These are phyloP conservation scores for Myzus persicae DNA, from an alignment of 1,140 invertebrate species.

Conservation along the genomic window DNA sequence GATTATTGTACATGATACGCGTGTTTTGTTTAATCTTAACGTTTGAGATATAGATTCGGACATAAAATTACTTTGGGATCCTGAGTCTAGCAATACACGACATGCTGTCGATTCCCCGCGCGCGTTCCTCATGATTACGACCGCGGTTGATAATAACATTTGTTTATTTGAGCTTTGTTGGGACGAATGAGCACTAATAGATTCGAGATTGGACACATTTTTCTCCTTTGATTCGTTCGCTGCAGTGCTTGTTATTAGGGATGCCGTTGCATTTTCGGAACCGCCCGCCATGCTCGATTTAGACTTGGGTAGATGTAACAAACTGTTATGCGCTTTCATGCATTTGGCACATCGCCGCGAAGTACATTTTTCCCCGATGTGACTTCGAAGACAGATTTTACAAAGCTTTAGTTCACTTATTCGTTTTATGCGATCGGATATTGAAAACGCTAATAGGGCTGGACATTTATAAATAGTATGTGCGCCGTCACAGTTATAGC, in stretches of 20 bases:
- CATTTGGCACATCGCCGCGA: not conserved
- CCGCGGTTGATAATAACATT: not conserved
- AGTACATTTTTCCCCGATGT: not conserved
- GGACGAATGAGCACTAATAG: not conserved
- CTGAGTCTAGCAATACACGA: too few relatives aligned
- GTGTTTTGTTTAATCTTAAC: too few relatives aligned
- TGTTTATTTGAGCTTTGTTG: not conserved
- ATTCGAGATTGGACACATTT: not conserved
- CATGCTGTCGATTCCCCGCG: too few relatives aligned
- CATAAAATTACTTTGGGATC: too few relatives aligned
- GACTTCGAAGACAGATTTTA: slow-evolving; percentile 1
- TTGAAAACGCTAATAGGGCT: not conserved
- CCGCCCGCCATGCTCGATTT: not conserved
- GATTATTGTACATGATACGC: too few relatives aligned
- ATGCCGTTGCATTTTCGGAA: not conserved
- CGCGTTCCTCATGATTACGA: too few relatives aligned
- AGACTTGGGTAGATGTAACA: not conserved
- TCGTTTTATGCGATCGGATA: not conserved
- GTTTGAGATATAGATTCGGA: too few relatives aligned
- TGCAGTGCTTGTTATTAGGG: not conserved
- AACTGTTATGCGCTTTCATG: not conserved
- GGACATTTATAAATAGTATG: slow-evolving; percentile 29
- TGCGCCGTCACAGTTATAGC: not conserved
- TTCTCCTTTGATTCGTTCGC: not conserved
- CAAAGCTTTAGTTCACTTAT: not conserved